Percentiles rank a stretch among this genome's conserved stretches.
phyloP scores from a whole-genome alignment of 1,140 invertebrate genomes.

The Bombus polaris region DNA sequence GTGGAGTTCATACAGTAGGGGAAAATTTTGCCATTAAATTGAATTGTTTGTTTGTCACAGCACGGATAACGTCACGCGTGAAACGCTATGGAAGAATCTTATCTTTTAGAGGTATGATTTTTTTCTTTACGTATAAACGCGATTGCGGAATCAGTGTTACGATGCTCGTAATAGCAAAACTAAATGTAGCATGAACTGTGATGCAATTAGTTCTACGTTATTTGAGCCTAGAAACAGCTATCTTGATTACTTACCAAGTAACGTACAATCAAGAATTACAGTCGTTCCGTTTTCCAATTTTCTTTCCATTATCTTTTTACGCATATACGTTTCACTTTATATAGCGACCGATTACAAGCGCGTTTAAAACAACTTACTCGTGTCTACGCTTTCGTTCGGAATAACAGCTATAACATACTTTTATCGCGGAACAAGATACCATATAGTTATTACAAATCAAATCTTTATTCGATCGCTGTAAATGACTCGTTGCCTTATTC shows the following conservation, averaged over 20 bases:
- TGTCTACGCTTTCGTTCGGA: too few species aligned
- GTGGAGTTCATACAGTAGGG: accelerated
- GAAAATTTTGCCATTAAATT: not conserved
- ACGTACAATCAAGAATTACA: not conserved
- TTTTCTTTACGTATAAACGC: not conserved
- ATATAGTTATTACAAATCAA: too few species aligned
- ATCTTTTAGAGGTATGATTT: not conserved
- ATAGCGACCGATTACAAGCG: not conserved
- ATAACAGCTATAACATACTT: too few species aligned
- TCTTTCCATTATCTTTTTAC: not conserved
- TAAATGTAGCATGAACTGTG: not conserved
- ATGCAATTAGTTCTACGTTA: not conserved
- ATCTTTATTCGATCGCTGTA: too few species aligned
- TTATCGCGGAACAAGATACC: too few species aligned
- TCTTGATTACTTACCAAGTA: not conserved
- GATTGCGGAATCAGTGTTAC: not conserved
- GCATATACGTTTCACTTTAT: too few species aligned
- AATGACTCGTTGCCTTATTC: too few species aligned
- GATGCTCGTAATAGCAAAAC: not conserved
- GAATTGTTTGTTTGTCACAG: too few species aligned
- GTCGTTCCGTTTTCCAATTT: not conserved
- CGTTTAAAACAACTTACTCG: too few species aligned
- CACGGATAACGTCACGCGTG: accelerated
- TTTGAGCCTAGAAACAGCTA: not conserved
- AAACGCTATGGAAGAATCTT: not conserved